phyloP scores from a whole-genome alignment of 1,140 invertebrate genomes.

The Araneus ventricosus region DNA sequence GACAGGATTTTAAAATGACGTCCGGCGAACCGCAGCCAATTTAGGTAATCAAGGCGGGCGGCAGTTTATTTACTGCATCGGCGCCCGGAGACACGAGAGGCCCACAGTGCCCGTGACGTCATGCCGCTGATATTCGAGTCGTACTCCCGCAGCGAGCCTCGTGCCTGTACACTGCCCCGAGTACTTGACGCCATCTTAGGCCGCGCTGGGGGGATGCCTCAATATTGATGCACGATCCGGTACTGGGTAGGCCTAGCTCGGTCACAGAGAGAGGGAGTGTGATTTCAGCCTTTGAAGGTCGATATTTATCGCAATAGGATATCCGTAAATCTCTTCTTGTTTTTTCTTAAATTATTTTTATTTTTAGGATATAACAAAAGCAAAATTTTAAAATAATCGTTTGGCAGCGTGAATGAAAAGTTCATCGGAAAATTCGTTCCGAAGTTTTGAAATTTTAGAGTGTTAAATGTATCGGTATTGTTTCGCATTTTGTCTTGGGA shows the following conservation, averaged over 20 bases:
- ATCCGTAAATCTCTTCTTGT: too few species aligned
- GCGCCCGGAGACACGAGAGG: conserved; percentile 30
- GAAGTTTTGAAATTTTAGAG: too few species aligned
- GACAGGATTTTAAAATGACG: background rate
- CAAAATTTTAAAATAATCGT: too few species aligned
- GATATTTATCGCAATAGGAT: too few species aligned
- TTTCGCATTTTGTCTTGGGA: too few species aligned
- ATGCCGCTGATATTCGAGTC: conserved; percentile 33
- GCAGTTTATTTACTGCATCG: conserved; percentile 33
- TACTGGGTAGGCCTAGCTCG: background rate
- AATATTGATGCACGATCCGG: conserved; percentile 3
- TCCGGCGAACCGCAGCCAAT: background rate
- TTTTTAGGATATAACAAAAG: too few species aligned
- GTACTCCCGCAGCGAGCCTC: conserved; percentile 41
- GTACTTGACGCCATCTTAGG: conserved; percentile 36
- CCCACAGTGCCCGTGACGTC: conserved; percentile 7
- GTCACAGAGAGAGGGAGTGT: too few species aligned
- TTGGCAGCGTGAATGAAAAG: too few species aligned
- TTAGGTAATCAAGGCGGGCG: background rate
- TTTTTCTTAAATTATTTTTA: too few species aligned
- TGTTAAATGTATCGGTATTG: too few species aligned
- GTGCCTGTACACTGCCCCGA: conserved; percentile 3
- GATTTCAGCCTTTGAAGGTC: too few species aligned
- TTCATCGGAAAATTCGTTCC: too few species aligned
- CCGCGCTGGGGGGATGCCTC: conserved; percentile 23